Evolutionary conservation across 1,140 invertebrate species (phyloP).

Genomic region (Drosophila willistoni): DNA sequence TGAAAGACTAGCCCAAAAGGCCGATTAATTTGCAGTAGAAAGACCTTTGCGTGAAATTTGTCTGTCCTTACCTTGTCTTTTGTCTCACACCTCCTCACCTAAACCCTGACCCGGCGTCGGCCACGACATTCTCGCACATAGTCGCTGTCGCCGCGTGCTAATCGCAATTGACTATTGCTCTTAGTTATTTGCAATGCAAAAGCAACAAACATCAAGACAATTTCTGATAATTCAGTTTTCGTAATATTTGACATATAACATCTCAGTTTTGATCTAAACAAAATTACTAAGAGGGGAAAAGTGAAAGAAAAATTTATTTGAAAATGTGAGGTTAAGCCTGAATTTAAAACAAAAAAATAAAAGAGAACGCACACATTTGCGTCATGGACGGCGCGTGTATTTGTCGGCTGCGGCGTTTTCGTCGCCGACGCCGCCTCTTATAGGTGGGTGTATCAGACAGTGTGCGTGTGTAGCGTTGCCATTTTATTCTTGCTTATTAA

Average conservation of each 20-base stretch:
- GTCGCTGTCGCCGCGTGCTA: neutral
- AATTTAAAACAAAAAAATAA: slow-evolving; percentile 41
- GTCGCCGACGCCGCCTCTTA: slow-evolving; percentile 32
- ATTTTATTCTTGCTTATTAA: slow-evolving; percentile 35
- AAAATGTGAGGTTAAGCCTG: slow-evolving; percentile 63
- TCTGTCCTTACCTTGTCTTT: neutral
- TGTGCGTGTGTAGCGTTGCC: neutral
- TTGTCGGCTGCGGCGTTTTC: slow-evolving; percentile 40
- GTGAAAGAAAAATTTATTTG: neutral
- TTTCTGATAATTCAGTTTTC: neutral
- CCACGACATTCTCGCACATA: neutral
- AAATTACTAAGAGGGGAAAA: neutral
- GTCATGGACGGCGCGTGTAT: slow-evolving; percentile 64
- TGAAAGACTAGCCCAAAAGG: neutral
- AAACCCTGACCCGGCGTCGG: slow-evolving; percentile 4
- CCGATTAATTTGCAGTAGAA: neutral
- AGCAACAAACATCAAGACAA: neutral
- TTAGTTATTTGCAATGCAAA: neutral
- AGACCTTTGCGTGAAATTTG: slow-evolving; percentile 1
- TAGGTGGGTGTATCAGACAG: slow-evolving; percentile 9
- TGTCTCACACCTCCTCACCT: neutral
- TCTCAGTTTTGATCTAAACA: neutral
- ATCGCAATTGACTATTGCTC: neutral
- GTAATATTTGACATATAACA: neutral
- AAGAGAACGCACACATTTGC: slow-evolving; percentile 49